These are phyloP conservation scores for Dendrocopos noguchii DNA, from an alignment of 2,113 vertebrate species.

Conservation along the genomic window DNA sequence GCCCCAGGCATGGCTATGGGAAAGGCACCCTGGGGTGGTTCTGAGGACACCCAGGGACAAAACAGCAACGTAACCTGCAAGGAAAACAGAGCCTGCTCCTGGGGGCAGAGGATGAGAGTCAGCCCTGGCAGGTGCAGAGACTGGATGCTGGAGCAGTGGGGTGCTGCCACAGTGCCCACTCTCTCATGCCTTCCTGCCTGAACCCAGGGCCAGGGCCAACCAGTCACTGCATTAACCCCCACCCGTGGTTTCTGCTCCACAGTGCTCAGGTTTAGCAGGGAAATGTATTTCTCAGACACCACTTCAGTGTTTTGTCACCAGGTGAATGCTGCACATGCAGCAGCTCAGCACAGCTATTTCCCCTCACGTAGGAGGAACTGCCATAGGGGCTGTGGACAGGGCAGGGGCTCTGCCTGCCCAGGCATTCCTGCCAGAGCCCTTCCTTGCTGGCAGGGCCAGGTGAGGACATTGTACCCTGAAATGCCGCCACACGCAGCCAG, in stretches of 20 bases:
- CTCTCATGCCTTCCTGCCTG: not conserved
- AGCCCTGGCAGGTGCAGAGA: not conserved
- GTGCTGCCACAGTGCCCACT: not conserved
- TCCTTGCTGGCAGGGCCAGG: not conserved
- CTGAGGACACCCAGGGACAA: not conserved
- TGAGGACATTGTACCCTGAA: not conserved
- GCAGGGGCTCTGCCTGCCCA: not conserved
- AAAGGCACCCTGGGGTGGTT: not conserved
- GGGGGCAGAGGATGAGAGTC: fast-evolving
- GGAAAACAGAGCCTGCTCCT: not conserved
- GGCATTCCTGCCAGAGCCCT: not conserved
- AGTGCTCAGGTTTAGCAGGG: not conserved
- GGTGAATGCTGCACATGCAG: fast-evolving
- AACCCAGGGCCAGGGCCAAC: not conserved
- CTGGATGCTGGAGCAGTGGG: not conserved
- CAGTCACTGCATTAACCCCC: not conserved
- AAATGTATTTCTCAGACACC: not conserved
- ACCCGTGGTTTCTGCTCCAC: not conserved
- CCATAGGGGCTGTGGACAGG: fast-evolving
- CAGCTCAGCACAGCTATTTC: not conserved
- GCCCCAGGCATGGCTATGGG: not conserved
- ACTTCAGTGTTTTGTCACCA: not conserved
- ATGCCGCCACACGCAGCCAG: fast-evolving
- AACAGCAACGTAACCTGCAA: not conserved
- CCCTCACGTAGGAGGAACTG: fast-evolving